Conservation (phyloP, 1,140 invertebrate species). For the Paramacrobiotus metropolitanus region DNA sequence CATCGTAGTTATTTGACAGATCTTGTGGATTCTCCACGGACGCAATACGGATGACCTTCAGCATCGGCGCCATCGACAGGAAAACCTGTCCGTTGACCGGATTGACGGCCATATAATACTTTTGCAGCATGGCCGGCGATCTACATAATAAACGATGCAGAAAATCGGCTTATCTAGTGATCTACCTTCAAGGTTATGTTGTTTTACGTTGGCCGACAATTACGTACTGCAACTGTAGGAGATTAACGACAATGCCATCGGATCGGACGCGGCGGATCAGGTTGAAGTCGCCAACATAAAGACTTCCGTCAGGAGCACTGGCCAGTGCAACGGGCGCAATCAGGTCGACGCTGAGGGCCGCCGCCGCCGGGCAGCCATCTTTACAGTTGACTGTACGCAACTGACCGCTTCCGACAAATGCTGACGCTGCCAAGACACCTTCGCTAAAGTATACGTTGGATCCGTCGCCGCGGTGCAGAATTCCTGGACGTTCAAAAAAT, state of each 20-base stretch:
- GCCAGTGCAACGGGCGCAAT: conserved; percentile 72
- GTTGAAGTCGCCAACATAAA: conserved; percentile 89
- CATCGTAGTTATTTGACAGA: conserved; percentile 45
- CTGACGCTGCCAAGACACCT: conserved; percentile 63
- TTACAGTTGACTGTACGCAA: conserved; percentile 56
- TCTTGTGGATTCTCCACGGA: neutral
- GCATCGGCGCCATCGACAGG: conserved; percentile 37
- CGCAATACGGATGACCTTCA: neutral
- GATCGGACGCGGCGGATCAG: conserved; percentile 66
- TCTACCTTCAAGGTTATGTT: too few relatives aligned
- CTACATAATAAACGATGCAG: conserved; percentile 27
- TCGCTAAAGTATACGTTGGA: conserved; percentile 85
- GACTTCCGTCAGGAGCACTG: conserved; percentile 65
- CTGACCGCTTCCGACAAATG: conserved; percentile 74
- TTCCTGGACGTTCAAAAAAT: conserved; percentile 43
- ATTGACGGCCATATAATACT: conserved; percentile 79
- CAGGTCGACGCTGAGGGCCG: conserved; percentile 51
- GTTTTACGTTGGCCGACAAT: too few relatives aligned
- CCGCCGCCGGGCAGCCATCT: conserved; percentile 47
- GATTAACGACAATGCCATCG: conserved; percentile 58
- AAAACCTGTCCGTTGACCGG: conserved; percentile 76
- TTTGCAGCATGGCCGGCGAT: conserved; percentile 70
- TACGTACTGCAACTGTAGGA: conserved; percentile 72
- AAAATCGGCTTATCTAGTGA: neutral
- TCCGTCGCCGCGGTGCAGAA: conserved; percentile 88